Evolutionary conservation across 2,888 invertebrate genomes (phyloP).

Genomic region (Eupithecia vulgata): DNA sequence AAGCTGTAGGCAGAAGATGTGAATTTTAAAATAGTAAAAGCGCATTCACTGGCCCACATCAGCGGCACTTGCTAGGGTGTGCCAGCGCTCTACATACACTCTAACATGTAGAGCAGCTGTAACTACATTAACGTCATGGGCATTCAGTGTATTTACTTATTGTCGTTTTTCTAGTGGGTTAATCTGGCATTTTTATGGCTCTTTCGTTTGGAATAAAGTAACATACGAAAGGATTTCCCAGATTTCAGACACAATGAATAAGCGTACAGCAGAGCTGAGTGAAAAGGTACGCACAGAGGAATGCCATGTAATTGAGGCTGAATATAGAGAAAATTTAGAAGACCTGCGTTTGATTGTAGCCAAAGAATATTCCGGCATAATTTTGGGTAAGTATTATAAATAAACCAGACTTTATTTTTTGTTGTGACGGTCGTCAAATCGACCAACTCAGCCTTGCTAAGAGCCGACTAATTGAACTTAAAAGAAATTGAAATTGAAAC

Average conservation of each 20-base stretch:
- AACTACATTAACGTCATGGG: not conserved
- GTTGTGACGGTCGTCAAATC: not conserved
- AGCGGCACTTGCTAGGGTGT: not conserved
- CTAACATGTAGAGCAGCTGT: not conserved
- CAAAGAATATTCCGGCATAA: conserved; percentile 80
- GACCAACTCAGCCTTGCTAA: not conserved
- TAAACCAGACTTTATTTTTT: not conserved
- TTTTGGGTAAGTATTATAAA: conserved; percentile 63
- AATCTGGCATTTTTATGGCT: not conserved
- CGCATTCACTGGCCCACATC: not conserved
- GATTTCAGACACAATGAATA: conserved; percentile 76
- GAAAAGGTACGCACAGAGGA: conserved; percentile 72
- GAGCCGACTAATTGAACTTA: too few species aligned
- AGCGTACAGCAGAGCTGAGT: conserved; percentile 68
- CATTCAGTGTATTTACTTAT: not conserved
- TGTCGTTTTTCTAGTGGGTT: not conserved
- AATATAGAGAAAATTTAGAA: conserved; percentile 76
- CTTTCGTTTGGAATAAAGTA: not conserved
- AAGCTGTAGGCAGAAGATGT: not conserved
- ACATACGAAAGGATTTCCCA: conserved; percentile 39
- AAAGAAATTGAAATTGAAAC: too few species aligned
- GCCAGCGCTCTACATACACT: not conserved
- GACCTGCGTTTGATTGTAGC: conserved; percentile 82
- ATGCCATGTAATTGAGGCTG: conserved; percentile 63
- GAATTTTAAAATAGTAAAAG: not conserved